Base-by-base conservation (phyloP, 2,113 vertebrate genomes). In the Caranx melampygus region DNA sequence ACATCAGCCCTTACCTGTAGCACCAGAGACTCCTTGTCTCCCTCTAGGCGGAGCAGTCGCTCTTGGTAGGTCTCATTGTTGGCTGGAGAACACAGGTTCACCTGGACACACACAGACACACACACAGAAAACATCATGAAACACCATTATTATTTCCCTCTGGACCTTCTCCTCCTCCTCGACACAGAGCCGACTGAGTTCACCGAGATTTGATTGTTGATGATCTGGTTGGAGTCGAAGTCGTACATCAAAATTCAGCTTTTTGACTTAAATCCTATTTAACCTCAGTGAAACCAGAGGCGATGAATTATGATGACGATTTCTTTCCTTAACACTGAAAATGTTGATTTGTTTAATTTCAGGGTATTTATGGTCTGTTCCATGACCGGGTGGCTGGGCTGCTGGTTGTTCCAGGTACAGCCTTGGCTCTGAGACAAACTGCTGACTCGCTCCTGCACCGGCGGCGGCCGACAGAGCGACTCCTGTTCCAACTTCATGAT, bases 11-110 rank as follows among this genome's bases (percentile, higher is more conserved):
- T 88, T 42, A 99, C 97, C 97, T 99, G 97, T 68, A 99, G 90
- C 84, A 98, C 97, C 88, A 99, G 95, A 0, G 96, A 97, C 84
- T 98, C 97, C 84, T 98, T 97, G 90, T 99, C 97, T 8, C 96
- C 97, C 91, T 99, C 97, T 95, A 99, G 92, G 79, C 96, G 96
- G 20, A 96, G 93, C 93, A 99, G 64, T 69, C 97, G 95, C 58
- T 99, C 97, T 80, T 97, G 97, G 71, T 97, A 98, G 45, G 92
- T 96, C 91, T 99, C 97, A 95, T 97, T 96, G 91, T 91, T 96
- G 84, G 89, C 88, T 72, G 95, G 89, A 87, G 95, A 77, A 73
- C 95, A 95, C 68, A 95, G 92, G 92, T 95, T 96, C 85, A 93
- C 96, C 96, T 98, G 95, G 64, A 69, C 62, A 86, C 34, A 79